Percentiles rank a stretch among this genome's conserved stretches.
Evolutionary conservation across 35 echinoderm and acorn worm species (phyloP).

Genomic region (Patiria miniata): DNA sequence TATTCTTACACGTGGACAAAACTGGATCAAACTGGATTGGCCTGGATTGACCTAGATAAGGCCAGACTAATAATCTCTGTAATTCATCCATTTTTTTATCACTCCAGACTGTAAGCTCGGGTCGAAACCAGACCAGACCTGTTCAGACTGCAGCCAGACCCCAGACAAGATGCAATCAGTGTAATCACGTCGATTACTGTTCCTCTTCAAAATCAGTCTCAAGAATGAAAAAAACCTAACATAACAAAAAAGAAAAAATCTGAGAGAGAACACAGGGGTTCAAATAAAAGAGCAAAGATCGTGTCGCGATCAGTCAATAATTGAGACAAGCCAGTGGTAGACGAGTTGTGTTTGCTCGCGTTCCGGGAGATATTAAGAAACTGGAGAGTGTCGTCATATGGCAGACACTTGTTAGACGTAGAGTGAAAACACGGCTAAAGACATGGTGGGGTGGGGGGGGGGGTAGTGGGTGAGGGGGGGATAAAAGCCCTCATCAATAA

Average conservation of each 20-base stretch:
- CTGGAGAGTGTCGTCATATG: background rate
- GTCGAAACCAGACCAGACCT: background rate
- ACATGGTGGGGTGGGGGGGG: no score
- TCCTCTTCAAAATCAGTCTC: conserved; percentile 8
- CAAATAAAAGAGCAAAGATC: conserved; percentile 20
- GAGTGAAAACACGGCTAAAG: background rate
- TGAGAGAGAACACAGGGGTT: background rate
- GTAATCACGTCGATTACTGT: conserved; percentile 15
- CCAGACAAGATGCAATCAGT: background rate
- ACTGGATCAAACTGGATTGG: no score
- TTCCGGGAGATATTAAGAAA: conserved; percentile 14
- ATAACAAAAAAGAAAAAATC: no score
- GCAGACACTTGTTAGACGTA: conserved; percentile 12
- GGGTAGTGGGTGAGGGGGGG: background rate
- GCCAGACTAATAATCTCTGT: no score
- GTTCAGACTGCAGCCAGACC: background rate
- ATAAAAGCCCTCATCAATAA: conserved; percentile 31
- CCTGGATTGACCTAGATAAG: no score
- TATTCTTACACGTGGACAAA: no score
- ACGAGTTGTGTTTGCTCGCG: background rate
- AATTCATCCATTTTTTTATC: background rate
- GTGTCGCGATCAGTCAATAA: conserved; percentile 10
- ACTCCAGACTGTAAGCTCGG: background rate
- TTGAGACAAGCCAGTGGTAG: conserved; percentile 22
- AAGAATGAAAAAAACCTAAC: background rate